Evolutionary conservation across 2,888 invertebrate genomes (phyloP).

Genomic region (Drosophila vallismaia): DNA sequence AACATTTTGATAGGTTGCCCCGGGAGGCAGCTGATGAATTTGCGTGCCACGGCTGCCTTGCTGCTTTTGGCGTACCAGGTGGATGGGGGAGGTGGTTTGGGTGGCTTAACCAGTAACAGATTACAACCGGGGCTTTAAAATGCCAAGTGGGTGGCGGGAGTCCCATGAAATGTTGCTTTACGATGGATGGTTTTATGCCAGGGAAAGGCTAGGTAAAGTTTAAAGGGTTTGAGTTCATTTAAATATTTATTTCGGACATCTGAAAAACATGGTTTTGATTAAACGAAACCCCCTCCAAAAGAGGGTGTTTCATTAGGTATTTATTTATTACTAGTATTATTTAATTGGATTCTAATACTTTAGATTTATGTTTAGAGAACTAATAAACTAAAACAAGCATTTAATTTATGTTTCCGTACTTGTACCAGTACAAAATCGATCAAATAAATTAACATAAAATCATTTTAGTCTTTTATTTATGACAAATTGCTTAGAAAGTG

Average conservation of each 20-base stretch:
- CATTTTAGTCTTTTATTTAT: no score
- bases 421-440: no score
- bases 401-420: no score
- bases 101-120: conserved; percentile 6
- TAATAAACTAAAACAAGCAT: no score
- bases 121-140: conserved; percentile 16
- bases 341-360: no score
- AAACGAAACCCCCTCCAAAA: no score
- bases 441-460: no score
- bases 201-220: neutral
- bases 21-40: conserved; percentile 47
- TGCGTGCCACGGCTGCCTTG: conserved; percentile 31
- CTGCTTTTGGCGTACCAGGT: conserved; percentile 24
- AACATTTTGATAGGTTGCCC: conserved; percentile 54
- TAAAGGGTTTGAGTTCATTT: neutral
- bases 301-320: no score
- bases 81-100: neutral
- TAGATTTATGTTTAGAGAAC: no score
- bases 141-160: conserved; percentile 32
- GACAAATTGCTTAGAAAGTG: no score
- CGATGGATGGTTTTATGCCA: conserved; percentile 1
- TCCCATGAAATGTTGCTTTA: conserved; percentile 14
- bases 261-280: neutral
- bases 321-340: no score
- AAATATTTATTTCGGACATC: neutral